Evolutionary conservation across 2,113 vertebrate species (phyloP).

Genomic region (Pluvialis apricaria): DNA sequence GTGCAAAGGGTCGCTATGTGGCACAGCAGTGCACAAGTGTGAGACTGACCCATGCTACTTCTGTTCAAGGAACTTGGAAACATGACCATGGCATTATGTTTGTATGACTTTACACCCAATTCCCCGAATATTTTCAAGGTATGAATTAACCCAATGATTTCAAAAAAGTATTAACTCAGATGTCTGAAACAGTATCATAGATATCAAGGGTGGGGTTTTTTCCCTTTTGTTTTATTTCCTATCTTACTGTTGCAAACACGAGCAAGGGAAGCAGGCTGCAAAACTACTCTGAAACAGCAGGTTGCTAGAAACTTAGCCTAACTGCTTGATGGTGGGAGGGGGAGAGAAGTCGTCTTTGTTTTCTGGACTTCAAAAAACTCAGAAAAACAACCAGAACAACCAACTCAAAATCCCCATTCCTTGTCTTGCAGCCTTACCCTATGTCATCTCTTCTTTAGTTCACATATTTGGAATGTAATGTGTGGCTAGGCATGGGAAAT

Average conservation of each 20-base stretch:
- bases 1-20: neutral
- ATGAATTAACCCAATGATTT: neutral
- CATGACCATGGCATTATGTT: rapidly evolving
- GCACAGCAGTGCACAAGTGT: neutral
- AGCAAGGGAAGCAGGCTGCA: neutral
- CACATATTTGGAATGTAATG: neutral
- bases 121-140: neutral
- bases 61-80: neutral
- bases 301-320: neutral
- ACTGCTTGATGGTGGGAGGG: neutral
- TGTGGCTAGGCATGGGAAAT: neutral
- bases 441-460: neutral
- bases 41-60: neutral
- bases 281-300: neutral
- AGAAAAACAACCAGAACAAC: neutral
- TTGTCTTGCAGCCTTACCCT: neutral
- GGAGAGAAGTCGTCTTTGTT: neutral
- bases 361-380: neutral
- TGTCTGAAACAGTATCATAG: neutral
- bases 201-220: neutral
- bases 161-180: neutral
- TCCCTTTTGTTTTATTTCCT: neutral
- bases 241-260: neutral
- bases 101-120: neutral
- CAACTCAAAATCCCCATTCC: neutral